Conservation (phyloP, 2,797 vertebrate genomes). For the Corythornis leucogaster region DNA sequence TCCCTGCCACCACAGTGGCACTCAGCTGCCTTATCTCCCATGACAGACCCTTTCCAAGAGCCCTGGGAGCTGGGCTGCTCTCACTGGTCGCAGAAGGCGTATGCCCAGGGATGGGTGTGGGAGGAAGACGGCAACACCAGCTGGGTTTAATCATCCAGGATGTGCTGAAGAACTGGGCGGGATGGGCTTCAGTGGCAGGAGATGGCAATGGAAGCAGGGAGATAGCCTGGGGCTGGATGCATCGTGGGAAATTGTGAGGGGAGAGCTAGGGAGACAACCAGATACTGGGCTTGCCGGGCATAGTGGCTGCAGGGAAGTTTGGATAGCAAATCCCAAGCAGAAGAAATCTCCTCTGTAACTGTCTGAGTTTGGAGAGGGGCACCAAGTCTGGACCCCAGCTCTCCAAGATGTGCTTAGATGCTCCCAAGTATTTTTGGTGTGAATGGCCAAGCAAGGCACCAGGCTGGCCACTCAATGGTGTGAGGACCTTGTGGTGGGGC, state of each 20-base stretch:
- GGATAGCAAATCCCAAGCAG: background rate
- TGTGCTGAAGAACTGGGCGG: constrained; percentile 11
- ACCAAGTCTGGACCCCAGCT: background rate
- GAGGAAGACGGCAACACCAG: constrained; percentile 45
- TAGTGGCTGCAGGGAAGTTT: background rate
- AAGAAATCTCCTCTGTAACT: background rate
- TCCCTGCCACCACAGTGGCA: constrained; percentile 63
- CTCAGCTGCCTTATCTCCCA: constrained; percentile 36
- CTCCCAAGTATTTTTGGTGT: background rate
- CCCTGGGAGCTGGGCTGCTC: constrained; percentile 19
- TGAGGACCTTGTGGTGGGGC: background rate
- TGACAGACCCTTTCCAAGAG: constrained; percentile 33
- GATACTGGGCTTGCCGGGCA: background rate
- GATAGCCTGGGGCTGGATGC: background rate
- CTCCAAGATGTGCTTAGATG: background rate
- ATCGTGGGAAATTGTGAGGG: background rate
- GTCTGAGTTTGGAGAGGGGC: background rate
- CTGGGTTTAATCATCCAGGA: constrained; percentile 57
- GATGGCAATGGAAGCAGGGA: background rate
- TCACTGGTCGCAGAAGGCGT: background rate
- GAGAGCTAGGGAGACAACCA: background rate
- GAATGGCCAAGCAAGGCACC: background rate
- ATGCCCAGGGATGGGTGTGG: constrained; percentile 41
- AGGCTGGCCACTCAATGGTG: background rate
- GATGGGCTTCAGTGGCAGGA: background rate